Base-by-base conservation (phyloP, 1,140 invertebrate species). In the Ooceraea biroi region DNA sequence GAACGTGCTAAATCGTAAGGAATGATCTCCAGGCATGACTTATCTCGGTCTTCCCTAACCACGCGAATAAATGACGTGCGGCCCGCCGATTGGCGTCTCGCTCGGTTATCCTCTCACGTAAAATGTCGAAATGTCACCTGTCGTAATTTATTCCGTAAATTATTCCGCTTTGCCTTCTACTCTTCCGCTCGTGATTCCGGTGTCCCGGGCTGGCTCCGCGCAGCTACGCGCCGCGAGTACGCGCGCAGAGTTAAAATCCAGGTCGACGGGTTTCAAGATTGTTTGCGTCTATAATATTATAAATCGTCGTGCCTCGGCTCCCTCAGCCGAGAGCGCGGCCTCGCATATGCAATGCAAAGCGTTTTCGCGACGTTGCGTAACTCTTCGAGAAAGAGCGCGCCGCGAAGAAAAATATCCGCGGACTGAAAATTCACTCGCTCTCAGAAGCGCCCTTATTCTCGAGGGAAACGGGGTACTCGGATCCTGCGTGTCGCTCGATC, bases 1-100 rank as follows among this genome's bases (percentile, higher is more conserved):
- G 65, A 71, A 80, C 76, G 76, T 80, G 76, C 76, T 69, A 80
- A 80, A 80, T 80, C 76, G 50, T 80, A 80, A 71, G 65, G 25
- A 58, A 80, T 68, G 65, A 80, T 80, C 76, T 80, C 19, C 63
- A 36, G 36, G 76, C 76, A 71, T 80, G 76, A 65, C 65, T 80
- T 80, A 80, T 80, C 76, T 80, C 50, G 11, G 8, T 12, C n/a
- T 71, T 57, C 27, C 22, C n/a, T 57, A 22, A 71, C 36, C 41
- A 58, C 65, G 50, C 50, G 63, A 27, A 78, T 78, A 78, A 78
- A 57, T 30, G 65, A 11, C n/a, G 36, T n/a, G 57, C 46, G 12
- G 44, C 4, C 60, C 41, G 61, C n/a, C 65, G 65, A 71, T 71
- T 44, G 50, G 74, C 3, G 44, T 1, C 11, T 5, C 36, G 22